A percentile compares a stretch with the other conserved stretches of the same genome.
Conservation (phyloP, 1,140 invertebrate genomes). For the Chrysopa pallens region DNA sequence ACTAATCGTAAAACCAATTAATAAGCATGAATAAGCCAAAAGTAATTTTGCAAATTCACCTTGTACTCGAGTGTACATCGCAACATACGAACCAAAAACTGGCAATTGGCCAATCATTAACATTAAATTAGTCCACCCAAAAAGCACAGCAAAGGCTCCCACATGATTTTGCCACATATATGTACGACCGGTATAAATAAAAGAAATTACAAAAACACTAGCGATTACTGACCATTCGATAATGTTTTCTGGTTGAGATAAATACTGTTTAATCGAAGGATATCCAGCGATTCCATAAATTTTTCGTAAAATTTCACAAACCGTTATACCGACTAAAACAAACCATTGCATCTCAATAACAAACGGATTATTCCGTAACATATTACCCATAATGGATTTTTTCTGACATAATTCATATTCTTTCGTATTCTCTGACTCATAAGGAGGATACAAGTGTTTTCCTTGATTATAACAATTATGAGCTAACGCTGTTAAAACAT, state of each 20-base stretch:
- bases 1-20: slow-evolving; percentile 71
- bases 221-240: slow-evolving; percentile 71
- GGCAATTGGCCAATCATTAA: slow-evolving; percentile 72
- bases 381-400: slow-evolving; percentile 50
- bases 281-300: slow-evolving; percentile 59
- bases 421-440: slow-evolving; percentile 32
- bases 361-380: slow-evolving; percentile 47
- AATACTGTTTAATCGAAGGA: slow-evolving; percentile 54
- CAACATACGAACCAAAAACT: slow-evolving; percentile 69
- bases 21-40: slow-evolving; percentile 62
- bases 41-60: slow-evolving; percentile 70
- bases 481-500: slow-evolving; percentile 54
- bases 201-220: slow-evolving; percentile 63
- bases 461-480: slow-evolving; percentile 63
- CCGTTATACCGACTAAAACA: slow-evolving; percentile 48
- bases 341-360: slow-evolving; percentile 65
- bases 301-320: slow-evolving; percentile 58
- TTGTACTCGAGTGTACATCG: slow-evolving; percentile 72
- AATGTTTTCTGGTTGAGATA: slow-evolving; percentile 64
- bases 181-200: slow-evolving; percentile 53
- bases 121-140: slow-evolving; percentile 75
- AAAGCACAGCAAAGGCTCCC: slow-evolving; percentile 63
- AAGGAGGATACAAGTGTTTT: slow-evolving; percentile 45
- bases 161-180: slow-evolving; percentile 69
- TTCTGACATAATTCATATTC: slow-evolving; percentile 42